Evolutionary conservation across 1,140 invertebrate genomes (phyloP).

Genomic region (Drosophila nigromelanica): DNA sequence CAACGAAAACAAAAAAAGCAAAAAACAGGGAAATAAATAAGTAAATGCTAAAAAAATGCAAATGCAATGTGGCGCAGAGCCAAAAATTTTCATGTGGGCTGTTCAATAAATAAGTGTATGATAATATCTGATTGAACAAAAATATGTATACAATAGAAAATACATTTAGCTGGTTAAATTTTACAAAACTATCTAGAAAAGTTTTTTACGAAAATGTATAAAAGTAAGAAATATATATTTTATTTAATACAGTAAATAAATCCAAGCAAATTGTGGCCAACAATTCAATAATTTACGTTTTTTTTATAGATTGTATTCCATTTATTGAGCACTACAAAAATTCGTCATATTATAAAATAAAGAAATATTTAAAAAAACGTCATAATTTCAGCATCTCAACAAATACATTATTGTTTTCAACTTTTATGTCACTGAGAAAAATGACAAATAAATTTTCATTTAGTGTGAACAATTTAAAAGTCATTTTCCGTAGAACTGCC

Average conservation of each 20-base stretch:
- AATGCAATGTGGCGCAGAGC: constrained; percentile 66
- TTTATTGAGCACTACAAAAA: too few relatives aligned
- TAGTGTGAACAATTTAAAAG: constrained; percentile 9
- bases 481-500: constrained; percentile 25
- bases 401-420: not conserved
- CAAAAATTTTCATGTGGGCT: constrained; percentile 31
- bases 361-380: not conserved
- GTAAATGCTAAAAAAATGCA: constrained; percentile 30
- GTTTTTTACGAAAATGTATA: too few relatives aligned
- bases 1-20: constrained; percentile 18
- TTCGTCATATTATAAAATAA: not conserved
- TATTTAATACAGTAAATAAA: too few relatives aligned
- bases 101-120: not conserved
- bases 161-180: not conserved
- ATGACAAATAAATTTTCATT: constrained; percentile 14
- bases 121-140: not conserved
- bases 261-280: too few relatives aligned
- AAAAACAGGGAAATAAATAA: constrained; percentile 23
- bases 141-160: not conserved
- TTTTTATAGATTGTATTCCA: too few relatives aligned
- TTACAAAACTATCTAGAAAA: not conserved
- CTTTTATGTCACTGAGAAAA: not conserved
- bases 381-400: not conserved
- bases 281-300: too few relatives aligned
- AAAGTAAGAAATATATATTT: too few relatives aligned